Percentiles rank a stretch among this genome's conserved stretches.
These are phyloP conservation scores for Sardina pilchardus DNA, from an alignment of 2,113 vertebrate species.

Conservation along the genomic window DNA sequence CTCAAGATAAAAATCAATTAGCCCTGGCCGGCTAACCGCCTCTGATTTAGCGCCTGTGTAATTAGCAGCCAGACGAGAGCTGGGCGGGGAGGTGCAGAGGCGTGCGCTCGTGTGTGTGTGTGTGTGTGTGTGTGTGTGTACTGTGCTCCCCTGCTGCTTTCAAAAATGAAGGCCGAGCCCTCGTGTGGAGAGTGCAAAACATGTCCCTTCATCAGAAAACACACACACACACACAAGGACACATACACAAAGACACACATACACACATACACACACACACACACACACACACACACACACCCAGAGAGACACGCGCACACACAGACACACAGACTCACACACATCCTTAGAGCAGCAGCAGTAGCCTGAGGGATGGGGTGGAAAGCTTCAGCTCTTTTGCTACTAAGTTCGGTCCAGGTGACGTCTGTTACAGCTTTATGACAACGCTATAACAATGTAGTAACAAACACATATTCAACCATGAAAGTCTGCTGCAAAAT, in stretches of 20 bases:
- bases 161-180: background rate
- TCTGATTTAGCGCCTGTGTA: slow-evolving; percentile 43
- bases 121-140: background rate
- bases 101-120: slow-evolving; percentile 9
- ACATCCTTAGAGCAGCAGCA: background rate
- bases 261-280: background rate
- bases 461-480: background rate
- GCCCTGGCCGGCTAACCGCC: slow-evolving; percentile 23
- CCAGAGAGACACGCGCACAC: background rate
- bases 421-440: background rate
- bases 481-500: too few relatives aligned
- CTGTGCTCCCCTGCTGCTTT: background rate
- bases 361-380: background rate
- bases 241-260: background rate
- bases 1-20: slow-evolving; percentile 52
- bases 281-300: slow-evolving; percentile 1
- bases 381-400: background rate
- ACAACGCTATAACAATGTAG: background rate
- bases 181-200: background rate
- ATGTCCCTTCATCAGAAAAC: background rate
- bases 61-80: slow-evolving; percentile 37
- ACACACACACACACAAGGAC: background rate
- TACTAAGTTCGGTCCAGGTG: background rate
- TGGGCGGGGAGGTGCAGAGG: slow-evolving; percentile 21
- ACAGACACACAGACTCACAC: background rate